These are phyloP conservation scores for Hipposideros armiger DNA, from an alignment of 2,113 vertebrate species.

Conservation along the genomic window DNA sequence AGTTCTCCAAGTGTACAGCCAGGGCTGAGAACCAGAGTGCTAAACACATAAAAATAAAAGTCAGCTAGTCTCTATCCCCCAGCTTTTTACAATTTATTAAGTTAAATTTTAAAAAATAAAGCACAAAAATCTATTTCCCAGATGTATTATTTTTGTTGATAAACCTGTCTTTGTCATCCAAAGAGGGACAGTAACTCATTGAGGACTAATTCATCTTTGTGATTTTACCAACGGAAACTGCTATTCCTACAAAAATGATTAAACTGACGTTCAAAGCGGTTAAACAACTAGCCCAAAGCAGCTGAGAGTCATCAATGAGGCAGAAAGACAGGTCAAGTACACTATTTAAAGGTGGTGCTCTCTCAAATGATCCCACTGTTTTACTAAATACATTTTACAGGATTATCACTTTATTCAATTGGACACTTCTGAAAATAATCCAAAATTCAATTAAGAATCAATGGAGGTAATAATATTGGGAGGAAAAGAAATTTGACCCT, in stretches of 20 bases:
- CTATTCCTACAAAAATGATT: conserved; percentile 28
- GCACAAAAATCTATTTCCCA: conserved; percentile 37
- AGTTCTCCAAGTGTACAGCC: background rate
- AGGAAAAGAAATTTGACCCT: conserved; percentile 78
- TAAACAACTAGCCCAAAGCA: conserved; percentile 14
- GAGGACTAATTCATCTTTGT: conserved; percentile 17
- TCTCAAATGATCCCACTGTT: background rate
- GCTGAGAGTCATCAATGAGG: background rate
- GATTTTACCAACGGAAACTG: conserved; percentile 60
- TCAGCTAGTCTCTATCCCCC: background rate
- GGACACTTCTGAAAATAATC: conserved; percentile 49
- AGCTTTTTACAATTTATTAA: conserved; percentile 48
- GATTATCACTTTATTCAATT: conserved; percentile 57
- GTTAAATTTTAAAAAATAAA: conserved; percentile 25
- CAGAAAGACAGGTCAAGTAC: background rate
- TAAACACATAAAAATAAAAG: background rate
- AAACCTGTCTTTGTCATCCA: conserved; percentile 51
- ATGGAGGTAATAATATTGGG: conserved; percentile 80
- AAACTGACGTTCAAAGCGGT: conserved; percentile 43
- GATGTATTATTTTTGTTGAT: conserved; percentile 52
- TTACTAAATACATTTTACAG: conserved; percentile 30
- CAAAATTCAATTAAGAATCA: conserved; percentile 56
- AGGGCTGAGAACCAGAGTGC: background rate
- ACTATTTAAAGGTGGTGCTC: background rate
- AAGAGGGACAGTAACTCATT: conserved; percentile 12